Evolutionary conservation across 2,797 vertebrate genomes (phyloP).

Genomic region (Rhabdomys pumilio): DNA sequence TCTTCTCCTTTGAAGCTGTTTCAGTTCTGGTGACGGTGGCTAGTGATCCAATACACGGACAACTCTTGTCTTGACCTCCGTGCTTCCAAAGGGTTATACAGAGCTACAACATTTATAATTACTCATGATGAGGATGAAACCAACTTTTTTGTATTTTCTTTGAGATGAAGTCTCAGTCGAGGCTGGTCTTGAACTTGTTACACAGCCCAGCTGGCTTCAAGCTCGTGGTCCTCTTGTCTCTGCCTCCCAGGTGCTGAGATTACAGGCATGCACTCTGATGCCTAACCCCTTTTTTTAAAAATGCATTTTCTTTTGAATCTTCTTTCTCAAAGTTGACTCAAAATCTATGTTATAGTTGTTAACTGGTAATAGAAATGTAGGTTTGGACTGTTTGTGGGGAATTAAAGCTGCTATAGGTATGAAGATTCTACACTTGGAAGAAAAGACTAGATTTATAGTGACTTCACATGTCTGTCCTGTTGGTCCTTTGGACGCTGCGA

Average conservation of each 20-base stretch:
- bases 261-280: too few species aligned
- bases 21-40: neutral
- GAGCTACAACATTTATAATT: neutral
- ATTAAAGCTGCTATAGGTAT: neutral
- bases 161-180: neutral
- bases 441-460: neutral
- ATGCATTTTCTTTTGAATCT: neutral
- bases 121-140: neutral
- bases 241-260: neutral
- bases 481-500: neutral
- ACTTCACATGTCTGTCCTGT: neutral
- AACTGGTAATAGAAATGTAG: neutral
- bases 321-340: neutral
- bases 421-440: constrained; percentile 6
- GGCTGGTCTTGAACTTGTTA: neutral
- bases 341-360: neutral
- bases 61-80: neutral
- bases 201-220: neutral
- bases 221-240: neutral
- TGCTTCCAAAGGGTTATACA: neutral
- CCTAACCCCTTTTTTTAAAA: neutral
- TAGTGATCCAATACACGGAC: neutral
- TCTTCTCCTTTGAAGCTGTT: neutral
- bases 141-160: neutral
- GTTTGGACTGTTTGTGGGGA: neutral